Percentiles rank a stretch among this genome's conserved stretches.
Conservation (phyloP, 2,888 invertebrate genomes). For the Actias luna region DNA sequence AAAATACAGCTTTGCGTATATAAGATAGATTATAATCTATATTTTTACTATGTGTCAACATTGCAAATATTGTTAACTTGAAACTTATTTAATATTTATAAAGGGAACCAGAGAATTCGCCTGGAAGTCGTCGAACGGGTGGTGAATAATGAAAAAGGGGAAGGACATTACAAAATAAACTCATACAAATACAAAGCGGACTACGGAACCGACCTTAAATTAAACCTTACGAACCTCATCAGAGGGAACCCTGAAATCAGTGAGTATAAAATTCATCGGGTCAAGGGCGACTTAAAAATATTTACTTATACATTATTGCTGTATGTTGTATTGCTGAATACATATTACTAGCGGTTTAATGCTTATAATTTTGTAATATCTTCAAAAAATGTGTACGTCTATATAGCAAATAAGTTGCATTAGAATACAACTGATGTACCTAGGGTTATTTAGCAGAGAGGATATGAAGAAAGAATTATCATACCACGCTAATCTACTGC, state of each 20-base stretch:
- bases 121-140: conserved; percentile 69
- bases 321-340: not conserved
- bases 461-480: no score
- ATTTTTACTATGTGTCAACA: no score
- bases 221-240: conserved; percentile 72
- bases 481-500: no score
- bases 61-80: no score
- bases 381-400: not conserved
- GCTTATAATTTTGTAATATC: conserved; percentile 6
- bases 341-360: not conserved
- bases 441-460: no score
- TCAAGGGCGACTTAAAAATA: conserved; percentile 4
- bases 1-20: no score
- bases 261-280: conserved; percentile 42
- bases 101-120: conserved; percentile 70
- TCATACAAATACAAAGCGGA: conserved; percentile 77
- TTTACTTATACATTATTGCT: not conserved
- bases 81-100: not conserved
- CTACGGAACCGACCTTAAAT: conserved; percentile 69
- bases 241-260: conserved; percentile 72
- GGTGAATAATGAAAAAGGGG: conserved; percentile 57
- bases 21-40: no score
- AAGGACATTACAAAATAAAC: conserved; percentile 75
- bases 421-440: not conserved
- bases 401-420: not conserved